phyloP scores from a whole-genome alignment of 1,140 invertebrate genomes.

The Conus betulinus region DNA sequence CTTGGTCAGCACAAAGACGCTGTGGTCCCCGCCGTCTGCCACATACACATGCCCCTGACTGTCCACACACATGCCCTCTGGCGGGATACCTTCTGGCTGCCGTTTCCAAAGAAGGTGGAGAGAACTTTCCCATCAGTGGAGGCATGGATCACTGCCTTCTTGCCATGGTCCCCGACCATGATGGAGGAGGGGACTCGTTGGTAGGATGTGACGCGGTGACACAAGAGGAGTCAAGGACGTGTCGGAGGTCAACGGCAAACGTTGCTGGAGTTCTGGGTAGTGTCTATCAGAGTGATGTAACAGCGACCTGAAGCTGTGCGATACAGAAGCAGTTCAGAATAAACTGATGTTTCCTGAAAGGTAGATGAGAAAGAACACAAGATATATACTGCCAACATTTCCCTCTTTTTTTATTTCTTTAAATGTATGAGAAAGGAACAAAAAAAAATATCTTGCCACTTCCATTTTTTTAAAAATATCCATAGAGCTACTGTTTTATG shows the following conservation, averaged over 20 bases:
- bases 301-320: not conserved
- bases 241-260: not conserved
- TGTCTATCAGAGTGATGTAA: constrained; percentile 8
- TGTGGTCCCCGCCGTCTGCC: constrained; percentile 12
- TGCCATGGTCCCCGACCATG: constrained; percentile 21
- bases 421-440: too few relatives aligned
- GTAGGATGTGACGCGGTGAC: constrained; percentile 23
- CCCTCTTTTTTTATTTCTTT: too few relatives aligned
- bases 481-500: too few relatives aligned
- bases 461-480: too few relatives aligned
- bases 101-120: constrained; percentile 23
- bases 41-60: constrained; percentile 19
- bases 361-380: too few relatives aligned
- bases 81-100: not conserved
- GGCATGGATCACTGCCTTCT: constrained; percentile 12
- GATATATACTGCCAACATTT: too few relatives aligned
- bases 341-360: not conserved
- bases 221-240: not conserved
- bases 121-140: constrained; percentile 22
- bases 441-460: too few relatives aligned
- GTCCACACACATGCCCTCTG: constrained; percentile 24
- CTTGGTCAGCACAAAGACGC: not conserved
- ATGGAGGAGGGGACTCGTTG: constrained; percentile 2
- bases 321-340: not conserved
- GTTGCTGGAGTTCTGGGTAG: not conserved